Percentiles rank a stretch among this genome's conserved stretches.
These are phyloP conservation scores for Parasteatoda tepidariorum DNA, from an alignment of 1,140 invertebrate genomes.

Conservation along the genomic window DNA sequence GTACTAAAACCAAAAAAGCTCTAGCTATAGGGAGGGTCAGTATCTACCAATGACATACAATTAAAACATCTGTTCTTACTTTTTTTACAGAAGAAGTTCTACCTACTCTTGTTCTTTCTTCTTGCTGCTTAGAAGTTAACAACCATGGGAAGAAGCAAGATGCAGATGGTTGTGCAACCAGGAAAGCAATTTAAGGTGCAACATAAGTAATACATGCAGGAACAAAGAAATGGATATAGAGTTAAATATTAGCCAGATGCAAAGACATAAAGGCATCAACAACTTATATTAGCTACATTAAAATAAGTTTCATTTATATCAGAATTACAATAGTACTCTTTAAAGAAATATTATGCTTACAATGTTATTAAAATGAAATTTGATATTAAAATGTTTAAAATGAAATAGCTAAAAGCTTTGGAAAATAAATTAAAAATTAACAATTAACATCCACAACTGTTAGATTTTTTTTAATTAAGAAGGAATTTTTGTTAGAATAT, in stretches of 20 bases:
- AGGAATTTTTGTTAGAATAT: no score
- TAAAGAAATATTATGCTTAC: no score
- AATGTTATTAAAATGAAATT: no score
- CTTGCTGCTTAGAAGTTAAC: slow-evolving; percentile 24
- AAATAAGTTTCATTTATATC: background rate
- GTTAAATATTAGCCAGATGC: slow-evolving; percentile 34
- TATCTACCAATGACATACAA: background rate
- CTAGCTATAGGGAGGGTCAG: no score
- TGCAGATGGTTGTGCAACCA: slow-evolving; percentile 38
- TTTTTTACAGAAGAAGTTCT: slow-evolving; percentile 58
- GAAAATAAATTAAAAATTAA: no score
- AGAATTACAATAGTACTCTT: background rate
- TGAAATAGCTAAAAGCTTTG: no score
- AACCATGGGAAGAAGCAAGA: slow-evolving; percentile 38
- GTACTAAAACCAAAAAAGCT: no score
- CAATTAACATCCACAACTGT: no score
- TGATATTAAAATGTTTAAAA: no score
- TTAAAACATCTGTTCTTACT: slow-evolving; percentile 56
- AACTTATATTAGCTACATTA: background rate
- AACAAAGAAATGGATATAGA: slow-evolving; percentile 32
- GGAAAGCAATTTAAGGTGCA: slow-evolving; percentile 50
- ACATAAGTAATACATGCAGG: slow-evolving; percentile 51
- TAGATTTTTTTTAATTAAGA: no score
- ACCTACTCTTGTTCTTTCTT: slow-evolving; percentile 58
- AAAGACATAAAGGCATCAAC: background rate